These are phyloP conservation scores for Petrophora chlorosata DNA, from an alignment of 2,888 invertebrate species.

Conservation along the genomic window DNA sequence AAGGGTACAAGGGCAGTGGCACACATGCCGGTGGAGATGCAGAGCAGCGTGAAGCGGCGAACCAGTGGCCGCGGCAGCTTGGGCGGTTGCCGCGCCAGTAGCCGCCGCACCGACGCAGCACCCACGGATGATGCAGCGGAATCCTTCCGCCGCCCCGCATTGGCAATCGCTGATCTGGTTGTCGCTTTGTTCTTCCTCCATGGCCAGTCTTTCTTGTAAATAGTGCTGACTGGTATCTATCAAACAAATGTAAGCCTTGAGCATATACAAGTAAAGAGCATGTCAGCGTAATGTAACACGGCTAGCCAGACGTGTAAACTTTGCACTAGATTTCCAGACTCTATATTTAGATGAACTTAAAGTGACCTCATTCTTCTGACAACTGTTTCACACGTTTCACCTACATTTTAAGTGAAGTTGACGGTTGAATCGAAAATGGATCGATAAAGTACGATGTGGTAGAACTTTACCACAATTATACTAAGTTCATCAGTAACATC, in stretches of 20 bases:
- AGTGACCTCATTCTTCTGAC: no score
- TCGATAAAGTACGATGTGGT: no score
- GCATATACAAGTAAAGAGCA: no score
- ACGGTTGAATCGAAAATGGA: no score
- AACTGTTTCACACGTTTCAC: no score
- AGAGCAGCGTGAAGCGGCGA: conserved; percentile 78
- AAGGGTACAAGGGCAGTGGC: conserved; percentile 86
- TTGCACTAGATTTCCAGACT: no score
- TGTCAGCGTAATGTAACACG: no score
- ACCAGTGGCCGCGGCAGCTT: conserved; percentile 78
- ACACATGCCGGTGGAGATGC: conserved; percentile 84
- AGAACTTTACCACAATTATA: no score
- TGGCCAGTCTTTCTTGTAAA: conserved; percentile 77
- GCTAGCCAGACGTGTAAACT: no score
- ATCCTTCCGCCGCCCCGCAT: conserved; percentile 82
- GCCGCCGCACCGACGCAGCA: conserved; percentile 89
- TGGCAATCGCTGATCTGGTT: conserved; percentile 42
- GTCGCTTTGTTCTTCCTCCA: conserved; percentile 70
- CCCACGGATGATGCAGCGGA: conserved; percentile 89
- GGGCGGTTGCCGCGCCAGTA: conserved; percentile 83
- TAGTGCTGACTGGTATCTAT: conserved; percentile 73
- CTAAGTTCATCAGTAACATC: no score
- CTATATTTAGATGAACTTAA: no score
- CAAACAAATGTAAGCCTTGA: conserved; percentile 16
- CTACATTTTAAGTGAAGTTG: no score